Evolutionary conservation across 1,140 invertebrate species (phyloP).

Genomic region (Caenorhabditis brenneri): DNA sequence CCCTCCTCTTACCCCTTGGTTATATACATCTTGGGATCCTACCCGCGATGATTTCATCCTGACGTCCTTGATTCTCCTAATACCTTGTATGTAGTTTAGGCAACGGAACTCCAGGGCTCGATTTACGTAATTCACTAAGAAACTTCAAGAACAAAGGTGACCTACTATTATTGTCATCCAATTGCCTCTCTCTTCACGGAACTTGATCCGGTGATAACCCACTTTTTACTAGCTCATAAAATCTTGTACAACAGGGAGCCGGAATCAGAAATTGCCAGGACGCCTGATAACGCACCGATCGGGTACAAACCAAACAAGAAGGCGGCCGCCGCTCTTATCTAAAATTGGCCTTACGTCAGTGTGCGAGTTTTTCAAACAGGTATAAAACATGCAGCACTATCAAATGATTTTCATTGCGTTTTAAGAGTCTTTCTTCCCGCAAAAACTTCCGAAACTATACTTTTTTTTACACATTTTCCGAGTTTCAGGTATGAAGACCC

Average conservation of each 20-base stretch:
- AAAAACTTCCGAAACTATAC: neutral
- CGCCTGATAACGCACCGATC: conserved; percentile 22
- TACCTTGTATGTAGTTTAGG: no score
- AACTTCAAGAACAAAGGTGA: neutral
- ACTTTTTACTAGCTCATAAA: conserved; percentile 21
- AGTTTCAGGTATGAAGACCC: conserved; percentile 25
- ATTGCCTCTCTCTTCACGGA: neutral
- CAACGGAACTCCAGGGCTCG: no score
- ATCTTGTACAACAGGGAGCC: conserved; percentile 8
- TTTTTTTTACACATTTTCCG: neutral
- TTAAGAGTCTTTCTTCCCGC: neutral
- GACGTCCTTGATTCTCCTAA: no score
- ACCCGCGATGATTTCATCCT: no score
- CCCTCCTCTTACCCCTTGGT: no score
- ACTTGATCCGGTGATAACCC: neutral
- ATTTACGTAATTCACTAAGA: no score
- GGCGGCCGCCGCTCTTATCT: neutral
- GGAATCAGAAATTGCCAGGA: no score
- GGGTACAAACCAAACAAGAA: conserved; percentile 27
- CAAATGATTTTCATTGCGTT: no score
- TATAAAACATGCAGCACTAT: conserved; percentile 27
- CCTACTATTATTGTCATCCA: neutral
- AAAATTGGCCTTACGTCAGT: conserved; percentile 3
- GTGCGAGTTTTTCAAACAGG: conserved; percentile 16
- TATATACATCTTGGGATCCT: no score